Conservation (phyloP, 2,888 invertebrate species). For the Netelia virgata region DNA sequence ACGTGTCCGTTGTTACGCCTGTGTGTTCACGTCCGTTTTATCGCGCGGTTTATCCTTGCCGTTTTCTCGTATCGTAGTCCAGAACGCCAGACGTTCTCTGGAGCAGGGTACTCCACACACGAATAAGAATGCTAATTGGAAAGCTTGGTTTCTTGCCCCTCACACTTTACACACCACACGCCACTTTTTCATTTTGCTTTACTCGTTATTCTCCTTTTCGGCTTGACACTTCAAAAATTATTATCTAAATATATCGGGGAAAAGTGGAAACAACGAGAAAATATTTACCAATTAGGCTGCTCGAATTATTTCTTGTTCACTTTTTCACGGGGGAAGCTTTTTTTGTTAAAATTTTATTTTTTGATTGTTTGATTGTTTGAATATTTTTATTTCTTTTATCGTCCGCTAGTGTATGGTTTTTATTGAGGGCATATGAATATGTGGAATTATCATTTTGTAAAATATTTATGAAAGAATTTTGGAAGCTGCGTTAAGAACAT, state of each 20-base stretch:
- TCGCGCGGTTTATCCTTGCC: constrained; percentile 80
- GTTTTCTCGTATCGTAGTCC: constrained; percentile 72
- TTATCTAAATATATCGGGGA: constrained; percentile 19
- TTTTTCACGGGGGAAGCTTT: not conserved
- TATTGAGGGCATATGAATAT: not conserved
- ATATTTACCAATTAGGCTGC: constrained; percentile 12
- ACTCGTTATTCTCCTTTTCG: constrained; percentile 20
- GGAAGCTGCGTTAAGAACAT: no score
- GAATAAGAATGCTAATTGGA: constrained; percentile 81
- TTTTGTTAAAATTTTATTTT: not conserved
- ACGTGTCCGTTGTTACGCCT: constrained; percentile 29
- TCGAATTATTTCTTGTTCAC: not conserved
- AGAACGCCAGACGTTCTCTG: constrained; percentile 73
- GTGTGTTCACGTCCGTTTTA: constrained; percentile 75
- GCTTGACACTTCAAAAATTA: constrained; percentile 31
- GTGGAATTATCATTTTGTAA: not conserved
- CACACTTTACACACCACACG: constrained; percentile 33
- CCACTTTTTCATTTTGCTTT: constrained; percentile 32
- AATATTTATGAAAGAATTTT: not conserved
- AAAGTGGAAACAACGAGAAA: constrained; percentile 7
- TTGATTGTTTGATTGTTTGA: not conserved
- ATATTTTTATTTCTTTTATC: not conserved
- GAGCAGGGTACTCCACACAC: constrained; percentile 58
- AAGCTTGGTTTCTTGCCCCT: constrained; percentile 69
- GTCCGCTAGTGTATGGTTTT: not conserved